Conservation (phyloP, 2,888 invertebrate species). For the Sipha maydis region DNA sequence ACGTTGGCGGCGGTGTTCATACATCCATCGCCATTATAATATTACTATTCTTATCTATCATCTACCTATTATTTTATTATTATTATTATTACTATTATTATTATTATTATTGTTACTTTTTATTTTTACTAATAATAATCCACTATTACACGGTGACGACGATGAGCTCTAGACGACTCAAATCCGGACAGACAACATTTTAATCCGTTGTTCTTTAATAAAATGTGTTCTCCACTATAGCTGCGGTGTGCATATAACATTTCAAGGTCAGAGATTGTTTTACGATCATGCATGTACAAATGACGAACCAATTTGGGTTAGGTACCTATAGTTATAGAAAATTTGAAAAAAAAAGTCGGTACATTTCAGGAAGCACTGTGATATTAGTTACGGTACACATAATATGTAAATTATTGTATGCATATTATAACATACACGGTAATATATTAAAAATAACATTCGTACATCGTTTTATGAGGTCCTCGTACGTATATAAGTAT, state of each 20-base stretch:
- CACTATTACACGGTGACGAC: background rate
- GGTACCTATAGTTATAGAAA: background rate
- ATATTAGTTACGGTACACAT: background rate
- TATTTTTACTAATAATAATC: no score
- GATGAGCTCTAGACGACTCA: background rate
- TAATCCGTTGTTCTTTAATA: background rate
- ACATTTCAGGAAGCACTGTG: background rate
- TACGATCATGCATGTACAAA: background rate
- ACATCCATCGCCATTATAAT: background rate
- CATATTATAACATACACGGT: no score
- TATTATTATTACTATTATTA: no score
- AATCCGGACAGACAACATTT: background rate
- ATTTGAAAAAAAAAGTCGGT: no score
- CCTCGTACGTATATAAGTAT: no score
- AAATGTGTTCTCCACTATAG: background rate
- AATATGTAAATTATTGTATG: background rate
- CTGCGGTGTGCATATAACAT: background rate
- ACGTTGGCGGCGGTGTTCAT: background rate
- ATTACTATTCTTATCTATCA: background rate
- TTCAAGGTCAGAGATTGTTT: background rate
- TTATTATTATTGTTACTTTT: background rate
- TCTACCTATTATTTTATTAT: background rate
- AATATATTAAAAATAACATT: no score
- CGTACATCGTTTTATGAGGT: no score
- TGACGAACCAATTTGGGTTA: background rate